Evolutionary conservation across 1,140 invertebrate genomes (phyloP).

Genomic region (Brachionus sp.): DNA sequence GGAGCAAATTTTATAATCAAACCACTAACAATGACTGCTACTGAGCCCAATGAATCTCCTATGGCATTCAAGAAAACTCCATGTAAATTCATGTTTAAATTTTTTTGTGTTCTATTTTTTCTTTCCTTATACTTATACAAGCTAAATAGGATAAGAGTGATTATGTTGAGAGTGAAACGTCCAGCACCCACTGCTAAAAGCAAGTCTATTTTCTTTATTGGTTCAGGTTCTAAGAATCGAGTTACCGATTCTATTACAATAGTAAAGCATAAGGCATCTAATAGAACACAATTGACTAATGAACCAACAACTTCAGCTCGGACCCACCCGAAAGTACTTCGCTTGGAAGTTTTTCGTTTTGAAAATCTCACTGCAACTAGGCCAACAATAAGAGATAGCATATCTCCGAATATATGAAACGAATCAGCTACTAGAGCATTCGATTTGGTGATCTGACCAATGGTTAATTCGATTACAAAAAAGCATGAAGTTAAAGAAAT

Average conservation of each 20-base stretch:
- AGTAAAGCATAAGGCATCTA: slow-evolving; percentile 64
- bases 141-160: background rate
- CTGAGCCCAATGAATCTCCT: slow-evolving; percentile 82
- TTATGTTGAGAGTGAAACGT: background rate
- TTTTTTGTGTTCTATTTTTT: background rate
- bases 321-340: slow-evolving; percentile 64
- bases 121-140: background rate
- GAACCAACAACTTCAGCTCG: slow-evolving; percentile 64
- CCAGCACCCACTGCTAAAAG: background rate
- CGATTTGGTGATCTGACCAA: slow-evolving; percentile 63
- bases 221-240: slow-evolving; percentile 49
- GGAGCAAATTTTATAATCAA: slow-evolving; percentile 70
- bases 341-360: slow-evolving; percentile 52
- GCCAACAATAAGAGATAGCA: slow-evolving; percentile 61
- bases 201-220: slow-evolving; percentile 46
- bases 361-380: slow-evolving; percentile 55
- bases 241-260: slow-evolving; percentile 63
- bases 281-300: slow-evolving; percentile 64
- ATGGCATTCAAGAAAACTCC: slow-evolving; percentile 92
- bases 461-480: slow-evolving; percentile 63
- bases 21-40: slow-evolving; percentile 68
- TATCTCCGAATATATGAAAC: slow-evolving; percentile 65
- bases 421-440: slow-evolving; percentile 63
- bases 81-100: slow-evolving; percentile 75
- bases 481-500: slow-evolving; percentile 49